phyloP scores from a whole-genome alignment of 2,888 invertebrate genomes.

The Nemapogon koenigi region DNA sequence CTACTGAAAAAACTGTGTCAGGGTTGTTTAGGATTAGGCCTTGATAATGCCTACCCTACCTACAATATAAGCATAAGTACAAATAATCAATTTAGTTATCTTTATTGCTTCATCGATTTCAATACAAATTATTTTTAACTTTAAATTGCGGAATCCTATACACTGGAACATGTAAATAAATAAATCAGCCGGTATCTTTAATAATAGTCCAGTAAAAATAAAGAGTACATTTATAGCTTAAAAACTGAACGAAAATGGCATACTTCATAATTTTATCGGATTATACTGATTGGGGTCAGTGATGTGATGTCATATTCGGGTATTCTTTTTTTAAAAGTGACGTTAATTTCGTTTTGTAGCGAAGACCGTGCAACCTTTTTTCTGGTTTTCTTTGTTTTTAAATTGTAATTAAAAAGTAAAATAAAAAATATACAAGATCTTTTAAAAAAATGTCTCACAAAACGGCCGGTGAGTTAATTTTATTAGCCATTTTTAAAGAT shows the following conservation, averaged over 20 bases:
- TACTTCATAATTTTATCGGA: background rate
- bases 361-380: background rate
- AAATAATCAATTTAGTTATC: too few relatives aligned
- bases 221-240: too few relatives aligned
- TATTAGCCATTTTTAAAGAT: background rate
- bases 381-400: background rate
- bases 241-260: background rate
- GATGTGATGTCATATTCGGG: conserved; percentile 46
- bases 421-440: background rate
- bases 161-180: too few relatives aligned
- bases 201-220: too few relatives aligned
- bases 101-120: too few relatives aligned
- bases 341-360: conserved; percentile 37
- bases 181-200: too few relatives aligned
- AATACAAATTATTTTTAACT: too few relatives aligned
- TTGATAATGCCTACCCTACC: too few relatives aligned
- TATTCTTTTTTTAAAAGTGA: conserved; percentile 53
- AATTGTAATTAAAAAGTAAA: background rate
- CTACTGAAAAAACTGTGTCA: too few relatives aligned
- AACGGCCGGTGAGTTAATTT: conserved; percentile 2
- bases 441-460: conserved; percentile 1
- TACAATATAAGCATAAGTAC: too few relatives aligned
- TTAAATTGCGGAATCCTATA: too few relatives aligned
- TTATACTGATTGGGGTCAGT: background rate
- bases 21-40: too few relatives aligned